Percentiles rank a stretch among this genome's conserved stretches.
phyloP scores from a whole-genome alignment of 2,113 vertebrate genomes.

The Pipa parva region DNA sequence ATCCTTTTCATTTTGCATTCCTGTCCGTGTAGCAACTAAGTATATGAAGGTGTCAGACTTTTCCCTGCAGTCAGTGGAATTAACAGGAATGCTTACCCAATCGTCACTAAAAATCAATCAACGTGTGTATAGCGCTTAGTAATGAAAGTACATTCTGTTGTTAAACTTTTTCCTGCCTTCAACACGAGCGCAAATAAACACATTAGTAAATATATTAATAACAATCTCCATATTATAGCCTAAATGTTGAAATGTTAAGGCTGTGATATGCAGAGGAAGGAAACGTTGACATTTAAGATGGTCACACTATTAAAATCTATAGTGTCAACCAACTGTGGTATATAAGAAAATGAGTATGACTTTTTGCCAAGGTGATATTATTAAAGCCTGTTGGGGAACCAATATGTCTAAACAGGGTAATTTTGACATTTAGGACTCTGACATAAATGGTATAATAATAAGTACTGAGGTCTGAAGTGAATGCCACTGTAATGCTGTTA shows the following conservation, averaged over 20 bases:
- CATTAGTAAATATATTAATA: not conserved
- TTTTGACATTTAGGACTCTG: slow-evolving; percentile 36
- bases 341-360: slow-evolving; percentile 30
- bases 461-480: slow-evolving; percentile 4
- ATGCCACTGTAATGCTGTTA: not conserved
- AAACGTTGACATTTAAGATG: slow-evolving; percentile 32
- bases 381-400: slow-evolving; percentile 22
- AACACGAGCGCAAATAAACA: not conserved
- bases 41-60: no score
- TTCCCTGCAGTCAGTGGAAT: no score
- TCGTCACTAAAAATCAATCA: no score
- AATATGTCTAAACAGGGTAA: slow-evolving; percentile 33
- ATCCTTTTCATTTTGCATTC: no score
- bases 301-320: slow-evolving; percentile 40
- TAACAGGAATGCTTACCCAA: no score
- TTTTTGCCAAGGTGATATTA: slow-evolving; percentile 34
- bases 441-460: slow-evolving; percentile 17
- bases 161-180: not conserved
- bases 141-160: not conserved
- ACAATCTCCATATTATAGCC: not conserved
- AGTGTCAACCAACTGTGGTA: slow-evolving; percentile 13
- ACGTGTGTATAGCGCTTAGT: not conserved
- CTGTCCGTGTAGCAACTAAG: no score
- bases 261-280: not conserved
- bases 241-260: not conserved